Base-by-base conservation (phyloP, 37 sponge, comb jelly and placozoan genomes). In the Halichondria panicea region DNA sequence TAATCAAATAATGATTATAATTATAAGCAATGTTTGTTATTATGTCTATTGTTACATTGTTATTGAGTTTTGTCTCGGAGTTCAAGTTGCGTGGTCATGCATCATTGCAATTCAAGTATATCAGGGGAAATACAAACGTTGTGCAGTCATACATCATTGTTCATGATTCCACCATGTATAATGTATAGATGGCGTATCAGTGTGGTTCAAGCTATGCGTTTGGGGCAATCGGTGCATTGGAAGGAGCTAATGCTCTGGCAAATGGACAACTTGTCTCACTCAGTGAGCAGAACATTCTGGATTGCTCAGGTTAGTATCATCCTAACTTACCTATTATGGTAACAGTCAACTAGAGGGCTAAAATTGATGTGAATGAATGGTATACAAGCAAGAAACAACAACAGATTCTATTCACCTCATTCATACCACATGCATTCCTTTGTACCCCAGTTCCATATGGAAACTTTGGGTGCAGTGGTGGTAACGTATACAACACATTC, bases 121-220 rank as follows among this genome's bases (percentile, higher is more conserved):
- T n/a, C n/a, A n/a, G n/a, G n/a, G n/a, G n/a, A n/a, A n/a, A n/a
- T n/a, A n/a, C n/a, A n/a, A n/a, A n/a, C n/a, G n/a, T n/a, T n/a
- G n/a, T n/a, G n/a, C n/a, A n/a, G n/a, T n/a, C n/a, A n/a, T n/a
- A n/a, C n/a, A n/a, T n/a, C n/a, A n/a, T n/a, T n/a, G n/a, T n/a
- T n/a, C n/a, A n/a, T n/a, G n/a, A n/a, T n/a, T n/a, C n/a, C n/a
- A n/a, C n/a, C n/a, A n/a, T n/a, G n/a, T n/a, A n/a, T n/a, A n/a
- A 48, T 48, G 52, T 48, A 15, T 15, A 48, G 52, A 18, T 48
- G 15, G 11, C 15, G 15, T 48, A 11, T 19, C 35, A 32, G 65
- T 93, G 94, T 76, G 87, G 88, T 4, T 70, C 87, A 18, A 79
- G 91, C 67, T 93, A 90, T 89, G 86, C 94, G 24, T 93, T 93